Evolutionary conservation across 2,888 invertebrate species (phyloP).

Genomic region (Chymomyza amoena): DNA sequence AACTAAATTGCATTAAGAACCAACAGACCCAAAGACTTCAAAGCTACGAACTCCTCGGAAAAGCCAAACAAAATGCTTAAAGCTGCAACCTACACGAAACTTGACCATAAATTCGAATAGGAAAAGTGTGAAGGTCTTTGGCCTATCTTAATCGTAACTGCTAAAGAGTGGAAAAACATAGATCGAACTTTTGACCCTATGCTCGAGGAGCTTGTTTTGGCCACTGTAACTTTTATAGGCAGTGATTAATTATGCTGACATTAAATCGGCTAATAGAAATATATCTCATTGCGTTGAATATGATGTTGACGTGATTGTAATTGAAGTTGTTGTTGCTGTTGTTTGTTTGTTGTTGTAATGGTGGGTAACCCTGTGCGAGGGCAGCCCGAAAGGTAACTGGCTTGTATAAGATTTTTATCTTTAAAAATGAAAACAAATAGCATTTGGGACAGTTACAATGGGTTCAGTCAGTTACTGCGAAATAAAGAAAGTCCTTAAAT

Average conservation of each 20-base stretch:
- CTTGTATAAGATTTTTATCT: background rate
- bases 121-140: slow-evolving; percentile 65
- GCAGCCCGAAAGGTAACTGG: too few species aligned
- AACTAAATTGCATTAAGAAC: slow-evolving; percentile 48
- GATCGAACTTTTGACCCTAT: slow-evolving; percentile 58
- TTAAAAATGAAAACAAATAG: too few species aligned
- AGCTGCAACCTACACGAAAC: slow-evolving; percentile 65
- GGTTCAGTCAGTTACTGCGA: too few species aligned
- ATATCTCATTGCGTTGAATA: slow-evolving; percentile 70
- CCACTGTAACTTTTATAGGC: slow-evolving; percentile 48
- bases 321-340: slow-evolving; percentile 57
- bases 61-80: slow-evolving; percentile 55
- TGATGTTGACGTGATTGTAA: slow-evolving; percentile 72
- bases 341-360: slow-evolving; percentile 23
- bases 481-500: too few species aligned
- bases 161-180: slow-evolving; percentile 23
- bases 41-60: background rate
- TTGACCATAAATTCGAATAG: slow-evolving; percentile 57
- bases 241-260: slow-evolving; percentile 72
- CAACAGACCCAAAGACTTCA: background rate
- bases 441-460: too few species aligned
- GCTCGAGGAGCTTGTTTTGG: slow-evolving; percentile 24
- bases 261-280: slow-evolving; percentile 74
- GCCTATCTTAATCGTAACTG: slow-evolving; percentile 26
- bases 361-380: slow-evolving; percentile 23